These are phyloP conservation scores for Dasypus novemcinctus DNA, from an alignment of 2,113 vertebrate genomes.

Conservation along the genomic window DNA sequence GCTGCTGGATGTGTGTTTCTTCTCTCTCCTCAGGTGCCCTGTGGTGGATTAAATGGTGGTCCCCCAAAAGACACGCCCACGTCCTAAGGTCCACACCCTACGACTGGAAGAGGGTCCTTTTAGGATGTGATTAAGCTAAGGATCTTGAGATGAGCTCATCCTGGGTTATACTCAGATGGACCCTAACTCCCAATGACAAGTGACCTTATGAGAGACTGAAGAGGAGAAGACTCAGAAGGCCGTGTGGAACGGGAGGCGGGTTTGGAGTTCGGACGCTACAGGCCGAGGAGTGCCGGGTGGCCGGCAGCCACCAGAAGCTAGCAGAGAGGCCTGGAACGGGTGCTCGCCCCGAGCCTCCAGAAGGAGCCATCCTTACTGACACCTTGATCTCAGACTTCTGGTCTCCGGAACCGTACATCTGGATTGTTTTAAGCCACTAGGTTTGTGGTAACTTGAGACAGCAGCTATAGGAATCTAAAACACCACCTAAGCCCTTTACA, in stretches of 20 bases:
- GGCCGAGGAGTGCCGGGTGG: too few relatives aligned
- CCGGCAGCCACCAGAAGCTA: neutral
- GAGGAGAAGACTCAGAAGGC: neutral
- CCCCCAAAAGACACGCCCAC: neutral
- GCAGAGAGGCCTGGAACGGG: neutral
- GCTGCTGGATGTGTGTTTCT: neutral
- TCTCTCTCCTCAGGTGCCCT: neutral
- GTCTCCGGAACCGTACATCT: too few relatives aligned
- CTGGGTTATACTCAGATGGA: neutral
- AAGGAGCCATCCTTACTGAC: neutral
- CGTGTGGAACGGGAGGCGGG: neutral
- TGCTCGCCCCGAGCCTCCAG: neutral
- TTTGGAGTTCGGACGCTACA: neutral
- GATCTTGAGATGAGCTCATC: too few relatives aligned
- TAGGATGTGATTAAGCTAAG: too few relatives aligned
- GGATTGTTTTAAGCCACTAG: too few relatives aligned
- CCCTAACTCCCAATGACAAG: neutral
- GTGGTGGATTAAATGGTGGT: neutral
- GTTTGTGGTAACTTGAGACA: neutral
- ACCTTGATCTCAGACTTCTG: neutral
- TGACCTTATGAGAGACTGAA: neutral
- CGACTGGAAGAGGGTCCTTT: neutral
- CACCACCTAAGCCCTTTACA: neutral
- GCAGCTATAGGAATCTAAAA: neutral
- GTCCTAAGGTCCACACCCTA: neutral